These are phyloP conservation scores for Ophonus ardosiacus DNA, from an alignment of 2,888 invertebrate species.

Conservation along the genomic window DNA sequence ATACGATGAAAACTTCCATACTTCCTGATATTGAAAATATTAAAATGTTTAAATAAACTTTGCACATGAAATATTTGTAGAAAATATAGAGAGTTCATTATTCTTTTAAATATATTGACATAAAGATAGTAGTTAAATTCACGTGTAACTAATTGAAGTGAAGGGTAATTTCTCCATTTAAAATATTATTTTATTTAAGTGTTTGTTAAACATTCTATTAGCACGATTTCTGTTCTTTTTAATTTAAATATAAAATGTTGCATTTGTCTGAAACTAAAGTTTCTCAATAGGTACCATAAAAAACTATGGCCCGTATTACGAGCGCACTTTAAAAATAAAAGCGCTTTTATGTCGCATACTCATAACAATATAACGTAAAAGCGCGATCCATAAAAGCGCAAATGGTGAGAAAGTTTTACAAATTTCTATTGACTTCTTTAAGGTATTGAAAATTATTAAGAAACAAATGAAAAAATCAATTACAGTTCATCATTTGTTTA, in stretches of 20 bases:
- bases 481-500: no score
- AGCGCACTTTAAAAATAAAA: no score
- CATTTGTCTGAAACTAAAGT: no score
- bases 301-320: no score
- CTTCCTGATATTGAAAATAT: conserved; percentile 7
- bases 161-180: conserved; percentile 26
- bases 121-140: not conserved
- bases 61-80: conserved; percentile 5
- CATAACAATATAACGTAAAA: no score
- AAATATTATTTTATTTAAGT: not conserved
- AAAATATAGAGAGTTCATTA: not conserved
- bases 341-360: no score
- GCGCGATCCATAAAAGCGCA: no score
- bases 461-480: no score
- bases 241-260: not conserved
- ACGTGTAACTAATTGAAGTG: not conserved
- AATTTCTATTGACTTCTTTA: no score
- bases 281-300: no score
- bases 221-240: not conserved
- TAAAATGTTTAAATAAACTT: not conserved
- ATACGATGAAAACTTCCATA: not conserved
- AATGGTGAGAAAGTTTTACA: no score
- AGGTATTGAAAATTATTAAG: no score
- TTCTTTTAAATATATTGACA: conserved; percentile 1
- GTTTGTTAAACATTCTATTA: not conserved